phyloP scores from a whole-genome alignment of 2,113 vertebrate genomes.

The Cavia porcellus region DNA sequence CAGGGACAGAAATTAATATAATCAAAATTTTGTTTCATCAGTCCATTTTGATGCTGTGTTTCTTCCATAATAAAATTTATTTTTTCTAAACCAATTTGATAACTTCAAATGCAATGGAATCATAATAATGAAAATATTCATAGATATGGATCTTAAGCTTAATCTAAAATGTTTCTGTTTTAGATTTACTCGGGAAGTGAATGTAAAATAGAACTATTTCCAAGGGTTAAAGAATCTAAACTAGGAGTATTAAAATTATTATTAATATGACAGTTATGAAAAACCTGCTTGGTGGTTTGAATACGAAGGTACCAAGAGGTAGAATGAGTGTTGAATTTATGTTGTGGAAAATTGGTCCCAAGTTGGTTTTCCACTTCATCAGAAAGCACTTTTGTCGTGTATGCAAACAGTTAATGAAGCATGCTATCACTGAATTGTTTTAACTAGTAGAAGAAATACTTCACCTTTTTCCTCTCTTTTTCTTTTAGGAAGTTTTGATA shows the following conservation, averaged over 20 bases:
- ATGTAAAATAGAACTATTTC: conserved; percentile 72
- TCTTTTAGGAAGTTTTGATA: conserved; percentile 70
- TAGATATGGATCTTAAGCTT: conserved; percentile 68
- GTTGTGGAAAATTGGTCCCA: conserved; percentile 93
- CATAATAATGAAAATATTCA: conserved; percentile 68
- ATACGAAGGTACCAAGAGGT: conserved; percentile 86
- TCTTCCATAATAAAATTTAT: not conserved
- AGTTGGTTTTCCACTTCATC: conserved; percentile 92
- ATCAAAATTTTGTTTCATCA: not conserved
- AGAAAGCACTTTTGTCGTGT: conserved; percentile 91
- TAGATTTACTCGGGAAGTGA: conserved; percentile 62
- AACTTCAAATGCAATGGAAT: not conserved
- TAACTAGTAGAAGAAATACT: conserved; percentile 80
- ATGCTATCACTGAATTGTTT: conserved; percentile 87
- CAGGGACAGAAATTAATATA: not conserved
- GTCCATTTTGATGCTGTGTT: not conserved
- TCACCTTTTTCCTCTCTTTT: conserved; percentile 74
- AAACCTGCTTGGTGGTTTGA: conserved; percentile 83
- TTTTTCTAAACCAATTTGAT: not conserved
- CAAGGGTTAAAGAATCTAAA: conserved; percentile 80
- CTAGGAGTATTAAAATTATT: conserved; percentile 84
- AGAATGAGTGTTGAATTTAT: conserved; percentile 90
- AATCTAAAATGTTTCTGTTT: not conserved
- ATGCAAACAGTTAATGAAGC: conserved; percentile 93
- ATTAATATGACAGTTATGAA: conserved; percentile 81